A percentile compares a stretch with the other conserved stretches of the same genome.
phyloP scores from a whole-genome alignment of 64 coral and sea anemone genomes.

The Montipora foliosa region DNA sequence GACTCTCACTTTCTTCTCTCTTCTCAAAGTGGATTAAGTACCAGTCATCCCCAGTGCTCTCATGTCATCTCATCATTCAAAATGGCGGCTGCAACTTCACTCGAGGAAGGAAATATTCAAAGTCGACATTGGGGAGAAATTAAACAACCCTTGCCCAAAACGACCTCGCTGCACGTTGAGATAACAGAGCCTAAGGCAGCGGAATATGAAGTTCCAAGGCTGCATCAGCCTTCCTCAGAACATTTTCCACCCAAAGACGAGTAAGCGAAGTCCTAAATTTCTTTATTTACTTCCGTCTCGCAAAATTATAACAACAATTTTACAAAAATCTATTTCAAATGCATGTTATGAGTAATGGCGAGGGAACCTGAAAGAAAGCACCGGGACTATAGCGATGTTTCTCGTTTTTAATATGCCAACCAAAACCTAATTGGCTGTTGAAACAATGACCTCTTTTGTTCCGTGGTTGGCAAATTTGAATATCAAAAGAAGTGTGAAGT shows the following conservation, averaged over 20 bases:
- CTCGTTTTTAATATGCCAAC: too few species aligned
- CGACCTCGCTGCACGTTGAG: slow-evolving; percentile 59
- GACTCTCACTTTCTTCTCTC: too few species aligned
- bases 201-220: slow-evolving; percentile 81
- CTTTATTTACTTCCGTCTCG: too few species aligned
- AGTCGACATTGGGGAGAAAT: slow-evolving; percentile 34
- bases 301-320: too few species aligned
- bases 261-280: slow-evolving; percentile 38
- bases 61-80: not conserved
- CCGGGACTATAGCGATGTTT: too few species aligned
- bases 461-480: too few species aligned
- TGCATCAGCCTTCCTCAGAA: slow-evolving; percentile 82
- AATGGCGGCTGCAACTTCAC: slow-evolving; percentile 7
- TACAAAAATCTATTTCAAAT: too few species aligned
- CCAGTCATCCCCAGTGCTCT: slow-evolving; percentile 14
- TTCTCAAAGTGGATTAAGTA: not conserved
- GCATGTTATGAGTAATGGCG: too few species aligned
- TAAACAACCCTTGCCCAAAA: not conserved
- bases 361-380: too few species aligned
- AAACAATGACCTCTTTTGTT: too few species aligned
- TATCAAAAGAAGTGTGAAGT: too few species aligned
- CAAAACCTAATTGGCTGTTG: too few species aligned
- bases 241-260: slow-evolving; percentile 86
- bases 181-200: slow-evolving; percentile 81
- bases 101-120: not conserved